A percentile compares a stretch with the other conserved stretches of the same genome.
Evolutionary conservation across 2,113 vertebrate species (phyloP).

Genomic region (Trochalopteron elliotii): DNA sequence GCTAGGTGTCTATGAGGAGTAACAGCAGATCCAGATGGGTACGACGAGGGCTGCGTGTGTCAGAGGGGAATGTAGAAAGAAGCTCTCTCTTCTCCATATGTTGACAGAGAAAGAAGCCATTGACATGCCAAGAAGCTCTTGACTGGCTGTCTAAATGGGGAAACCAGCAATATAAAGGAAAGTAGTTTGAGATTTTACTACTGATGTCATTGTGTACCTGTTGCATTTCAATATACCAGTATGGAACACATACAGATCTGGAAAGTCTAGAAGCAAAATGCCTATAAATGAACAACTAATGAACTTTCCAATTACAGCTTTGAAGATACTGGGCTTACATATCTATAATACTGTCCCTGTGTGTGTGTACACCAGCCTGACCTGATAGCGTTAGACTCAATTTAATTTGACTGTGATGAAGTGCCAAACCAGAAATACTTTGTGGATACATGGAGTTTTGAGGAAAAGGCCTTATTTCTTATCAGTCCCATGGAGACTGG

Average conservation of each 20-base stretch:
- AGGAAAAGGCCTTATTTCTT: neutral
- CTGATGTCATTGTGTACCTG: neutral
- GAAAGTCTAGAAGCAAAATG: neutral
- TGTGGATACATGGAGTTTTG: neutral
- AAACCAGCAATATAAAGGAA: neutral
- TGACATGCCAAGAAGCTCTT: neutral
- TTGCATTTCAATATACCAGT: neutral
- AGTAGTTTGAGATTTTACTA: neutral
- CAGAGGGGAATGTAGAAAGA: neutral
- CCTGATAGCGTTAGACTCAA: neutral
- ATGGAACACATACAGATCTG: accelerated
- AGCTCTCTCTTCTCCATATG: constrained; percentile 15
- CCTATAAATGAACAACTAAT: neutral
- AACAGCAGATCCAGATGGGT: constrained; percentile 17
- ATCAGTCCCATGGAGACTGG: neutral
- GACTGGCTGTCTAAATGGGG: neutral
- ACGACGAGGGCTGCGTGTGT: neutral
- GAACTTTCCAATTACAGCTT: neutral
- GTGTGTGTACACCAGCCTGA: neutral
- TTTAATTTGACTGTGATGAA: neutral
- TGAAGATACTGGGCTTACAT: neutral
- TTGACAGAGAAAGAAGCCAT: neutral
- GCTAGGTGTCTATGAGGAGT: neutral
- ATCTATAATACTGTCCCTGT: neutral
- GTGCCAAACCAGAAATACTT: neutral